These are phyloP conservation scores for Amazona guildingii DNA, from an alignment of 2,113 vertebrate genomes.

Conservation along the genomic window DNA sequence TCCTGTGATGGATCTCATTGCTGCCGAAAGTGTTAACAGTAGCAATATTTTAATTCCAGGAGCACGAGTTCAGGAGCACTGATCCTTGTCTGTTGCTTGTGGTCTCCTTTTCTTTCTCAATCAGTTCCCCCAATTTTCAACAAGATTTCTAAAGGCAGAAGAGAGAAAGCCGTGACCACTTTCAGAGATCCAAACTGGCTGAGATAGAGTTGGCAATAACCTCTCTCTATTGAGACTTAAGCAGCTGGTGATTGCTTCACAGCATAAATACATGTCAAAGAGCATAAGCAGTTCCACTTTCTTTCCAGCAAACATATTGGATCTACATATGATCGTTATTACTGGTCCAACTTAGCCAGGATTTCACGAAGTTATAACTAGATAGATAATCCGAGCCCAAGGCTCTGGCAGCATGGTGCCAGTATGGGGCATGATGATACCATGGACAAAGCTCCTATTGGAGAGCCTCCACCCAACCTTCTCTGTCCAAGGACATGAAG, in stretches of 20 bases:
- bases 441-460: fast-evolving
- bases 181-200: neutral
- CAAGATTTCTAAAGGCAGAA: neutral
- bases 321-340: neutral
- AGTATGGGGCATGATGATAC: fast-evolving
- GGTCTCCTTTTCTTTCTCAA: neutral
- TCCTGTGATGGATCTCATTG: neutral
- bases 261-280: neutral
- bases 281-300: neutral
- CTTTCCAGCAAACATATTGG: neutral
- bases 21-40: neutral
- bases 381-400: neutral
- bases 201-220: neutral
- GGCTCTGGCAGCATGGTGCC: fast-evolving
- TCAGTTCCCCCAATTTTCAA: neutral
- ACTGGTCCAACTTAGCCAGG: neutral
- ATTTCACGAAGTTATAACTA: fast-evolving
- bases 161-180: neutral
- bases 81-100: neutral
- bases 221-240: neutral
- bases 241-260: neutral
- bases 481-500: fast-evolving
- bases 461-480: neutral
- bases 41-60: neutral
- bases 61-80: neutral